These are phyloP conservation scores for Ostrea denselamellosa DNA, from an alignment of 1,140 invertebrate genomes.

Conservation along the genomic window DNA sequence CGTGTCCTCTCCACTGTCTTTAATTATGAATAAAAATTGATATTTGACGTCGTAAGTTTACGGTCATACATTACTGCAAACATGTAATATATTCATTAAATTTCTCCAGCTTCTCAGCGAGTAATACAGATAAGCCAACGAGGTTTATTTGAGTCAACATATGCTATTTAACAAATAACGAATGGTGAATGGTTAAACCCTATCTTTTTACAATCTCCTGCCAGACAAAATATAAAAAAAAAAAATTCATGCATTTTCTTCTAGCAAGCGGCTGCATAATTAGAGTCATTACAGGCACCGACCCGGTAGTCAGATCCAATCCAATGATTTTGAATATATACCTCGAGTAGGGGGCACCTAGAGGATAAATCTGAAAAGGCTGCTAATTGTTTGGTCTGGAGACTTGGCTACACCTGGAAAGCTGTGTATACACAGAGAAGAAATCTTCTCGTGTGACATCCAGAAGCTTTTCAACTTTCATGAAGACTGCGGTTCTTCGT, in stretches of 20 bases:
- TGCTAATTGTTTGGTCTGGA: neutral
- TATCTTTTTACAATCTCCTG: conserved; percentile 10
- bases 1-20: no score
- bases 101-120: no score
- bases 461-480: no score
- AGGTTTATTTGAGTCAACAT: neutral
- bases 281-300: conserved; percentile 3
- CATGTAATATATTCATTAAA: no score
- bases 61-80: no score
- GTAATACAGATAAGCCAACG: no score
- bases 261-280: conserved; percentile 18
- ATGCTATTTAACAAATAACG: conserved; percentile 6
- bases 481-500: no score
- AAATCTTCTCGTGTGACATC: no score
- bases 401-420: no score
- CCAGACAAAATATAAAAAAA: neutral
- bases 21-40: no score
- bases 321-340: conserved; percentile 7
- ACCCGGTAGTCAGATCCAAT: neutral
- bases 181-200: neutral
- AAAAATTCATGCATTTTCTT: conserved; percentile 8
- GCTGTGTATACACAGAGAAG: no score
- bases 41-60: no score
- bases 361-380: neutral
- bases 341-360: neutral